A percentile compares a stretch with the other conserved stretches of the same genome.
Evolutionary conservation across 2,888 invertebrate genomes (phyloP).

Genomic region (Sphaerolaimus hirsutus): DNA sequence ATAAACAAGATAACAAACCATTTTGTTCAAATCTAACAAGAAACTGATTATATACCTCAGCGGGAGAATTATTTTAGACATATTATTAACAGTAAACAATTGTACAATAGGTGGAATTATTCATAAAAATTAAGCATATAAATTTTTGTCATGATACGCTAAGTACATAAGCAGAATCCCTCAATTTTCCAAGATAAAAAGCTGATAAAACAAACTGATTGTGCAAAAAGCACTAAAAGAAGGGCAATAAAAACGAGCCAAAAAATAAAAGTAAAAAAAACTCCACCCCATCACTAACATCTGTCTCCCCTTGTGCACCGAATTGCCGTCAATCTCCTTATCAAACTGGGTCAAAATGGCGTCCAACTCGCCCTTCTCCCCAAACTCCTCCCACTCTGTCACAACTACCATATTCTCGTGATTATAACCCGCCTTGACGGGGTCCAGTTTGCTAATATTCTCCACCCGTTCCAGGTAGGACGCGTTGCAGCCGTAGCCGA

Average conservation of each 20-base stretch:
- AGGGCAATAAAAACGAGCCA: no score
- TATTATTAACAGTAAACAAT: no score
- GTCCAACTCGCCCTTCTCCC: constrained; percentile 20
- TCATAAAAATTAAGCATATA: no score
- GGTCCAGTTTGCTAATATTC: constrained; percentile 22
- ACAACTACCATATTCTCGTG: constrained; percentile 23
- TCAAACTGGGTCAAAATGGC: constrained; percentile 22
- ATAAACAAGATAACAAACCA: no score
- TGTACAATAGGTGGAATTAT: no score
- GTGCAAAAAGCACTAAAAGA: not conserved
- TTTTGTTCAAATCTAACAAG: no score
- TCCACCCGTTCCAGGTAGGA: constrained; percentile 19
- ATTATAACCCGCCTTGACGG: constrained; percentile 13
- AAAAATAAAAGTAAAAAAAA: not conserved
- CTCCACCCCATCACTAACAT: constrained; percentile 11
- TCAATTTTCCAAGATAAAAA: no score
- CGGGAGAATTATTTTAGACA: no score
- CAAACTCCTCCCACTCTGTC: constrained; percentile 26
- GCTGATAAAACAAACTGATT: no score
- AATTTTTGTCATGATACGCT: no score
- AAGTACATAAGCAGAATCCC: no score
- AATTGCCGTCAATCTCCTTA: constrained; percentile 18
- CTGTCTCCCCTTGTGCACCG: constrained; percentile 24
- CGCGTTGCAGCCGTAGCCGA: constrained; percentile 25
- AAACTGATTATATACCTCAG: no score